A percentile compares a stretch with the other conserved stretches of the same genome.
These are phyloP conservation scores for Phylloscopus trochiloides DNA, from an alignment of 2,113 vertebrate genomes.

Conservation along the genomic window DNA sequence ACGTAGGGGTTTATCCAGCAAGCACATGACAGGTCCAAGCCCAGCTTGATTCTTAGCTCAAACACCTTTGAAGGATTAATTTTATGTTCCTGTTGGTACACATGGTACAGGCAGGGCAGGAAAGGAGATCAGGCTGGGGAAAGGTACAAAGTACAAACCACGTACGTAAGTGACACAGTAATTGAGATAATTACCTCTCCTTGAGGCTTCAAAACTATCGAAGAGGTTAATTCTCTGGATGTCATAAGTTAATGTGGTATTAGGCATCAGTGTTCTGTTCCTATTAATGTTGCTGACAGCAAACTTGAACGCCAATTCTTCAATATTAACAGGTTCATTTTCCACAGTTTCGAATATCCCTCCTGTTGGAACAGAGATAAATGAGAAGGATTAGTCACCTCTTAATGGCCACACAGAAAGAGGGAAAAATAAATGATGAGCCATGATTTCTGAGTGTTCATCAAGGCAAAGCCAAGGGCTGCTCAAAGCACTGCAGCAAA, in stretches of 20 bases:
- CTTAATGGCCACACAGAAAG: fast-evolving
- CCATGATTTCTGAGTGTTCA: not conserved
- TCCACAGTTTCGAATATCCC: conserved; percentile 98
- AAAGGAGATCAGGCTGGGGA: not conserved
- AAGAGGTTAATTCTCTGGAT: conserved; percentile 98
- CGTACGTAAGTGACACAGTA: not conserved
- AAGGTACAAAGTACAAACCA: not conserved
- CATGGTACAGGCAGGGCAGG: not conserved
- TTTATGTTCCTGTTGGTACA: not conserved
- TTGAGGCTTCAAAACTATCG: conserved; percentile 96
- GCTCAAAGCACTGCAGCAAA: not conserved
- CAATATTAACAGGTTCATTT: conserved; percentile 92
- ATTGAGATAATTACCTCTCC: conserved; percentile 84
- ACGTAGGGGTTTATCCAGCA: not conserved
- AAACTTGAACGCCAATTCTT: conserved; percentile 98
- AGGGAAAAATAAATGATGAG: not conserved
- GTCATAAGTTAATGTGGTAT: conserved; percentile 97
- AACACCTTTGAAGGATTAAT: not conserved
- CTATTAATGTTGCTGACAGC: conserved; percentile 96
- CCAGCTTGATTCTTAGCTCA: not conserved
- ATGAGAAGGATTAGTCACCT: conserved; percentile 38
- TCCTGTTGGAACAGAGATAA: conserved; percentile 79
- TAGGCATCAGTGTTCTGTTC: conserved; percentile 96
- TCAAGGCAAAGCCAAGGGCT: not conserved
- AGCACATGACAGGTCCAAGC: not conserved